Evolutionary conservation across 2,113 vertebrate genomes (phyloP).

Genomic region (Malurus cyaneus): DNA sequence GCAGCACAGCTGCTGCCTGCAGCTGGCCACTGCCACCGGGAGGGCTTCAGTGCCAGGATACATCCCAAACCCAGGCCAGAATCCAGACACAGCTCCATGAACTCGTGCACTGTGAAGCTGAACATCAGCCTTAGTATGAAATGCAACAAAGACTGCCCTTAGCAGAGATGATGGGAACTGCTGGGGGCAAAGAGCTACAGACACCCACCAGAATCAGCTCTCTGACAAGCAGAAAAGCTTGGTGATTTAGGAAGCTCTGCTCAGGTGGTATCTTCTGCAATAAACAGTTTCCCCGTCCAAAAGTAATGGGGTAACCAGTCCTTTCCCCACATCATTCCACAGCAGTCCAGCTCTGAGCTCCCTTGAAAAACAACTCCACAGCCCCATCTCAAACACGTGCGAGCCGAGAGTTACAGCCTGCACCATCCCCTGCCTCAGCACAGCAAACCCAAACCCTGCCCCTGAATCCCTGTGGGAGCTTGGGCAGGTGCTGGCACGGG

Average conservation of each 20-base stretch:
- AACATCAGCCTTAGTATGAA: background rate
- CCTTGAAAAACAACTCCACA: background rate
- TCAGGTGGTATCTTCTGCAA: background rate
- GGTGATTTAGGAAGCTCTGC: background rate
- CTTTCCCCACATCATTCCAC: fast-evolving
- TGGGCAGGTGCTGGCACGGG: background rate
- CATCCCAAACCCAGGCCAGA: background rate
- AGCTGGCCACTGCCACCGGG: fast-evolving
- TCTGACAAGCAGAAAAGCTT: background rate
- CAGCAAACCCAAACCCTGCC: background rate
- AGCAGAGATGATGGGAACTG: background rate
- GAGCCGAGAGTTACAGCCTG: background rate
- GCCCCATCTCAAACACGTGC: fast-evolving
- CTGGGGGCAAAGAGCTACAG: background rate
- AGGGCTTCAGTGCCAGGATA: background rate
- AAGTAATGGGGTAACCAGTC: background rate
- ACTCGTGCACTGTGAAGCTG: fast-evolving
- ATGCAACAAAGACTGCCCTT: background rate
- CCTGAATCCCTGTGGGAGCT: background rate
- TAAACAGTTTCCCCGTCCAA: fast-evolving
- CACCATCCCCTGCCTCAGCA: background rate
- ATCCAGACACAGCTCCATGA: background rate
- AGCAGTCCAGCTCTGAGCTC: background rate
- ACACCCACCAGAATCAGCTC: background rate
- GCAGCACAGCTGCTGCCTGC: background rate